phyloP scores from a whole-genome alignment of 1,140 invertebrate species.

The Polyergus mexicanus region DNA sequence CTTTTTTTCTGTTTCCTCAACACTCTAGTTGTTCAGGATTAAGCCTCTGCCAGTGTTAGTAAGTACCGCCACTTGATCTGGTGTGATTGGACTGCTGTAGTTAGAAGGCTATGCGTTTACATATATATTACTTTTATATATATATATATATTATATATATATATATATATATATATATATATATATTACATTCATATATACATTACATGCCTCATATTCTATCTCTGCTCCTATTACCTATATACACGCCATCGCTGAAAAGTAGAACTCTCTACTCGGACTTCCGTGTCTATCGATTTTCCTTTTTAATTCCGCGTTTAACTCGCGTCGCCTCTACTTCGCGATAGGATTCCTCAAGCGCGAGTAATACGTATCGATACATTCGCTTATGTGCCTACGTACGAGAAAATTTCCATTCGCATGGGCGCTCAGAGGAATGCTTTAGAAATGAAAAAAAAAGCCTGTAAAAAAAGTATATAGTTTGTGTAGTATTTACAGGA shows the following conservation, averaged over 20 bases:
- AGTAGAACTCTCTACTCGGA: constrained; percentile 59
- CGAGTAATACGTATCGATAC: constrained; percentile 47
- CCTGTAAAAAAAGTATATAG: background rate
- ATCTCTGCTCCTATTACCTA: constrained; percentile 41
- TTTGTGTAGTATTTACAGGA: background rate
- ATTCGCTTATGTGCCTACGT: constrained; percentile 32
- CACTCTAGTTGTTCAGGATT: constrained; percentile 97
- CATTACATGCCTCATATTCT: constrained; percentile 52
- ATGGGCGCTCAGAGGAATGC: constrained; percentile 47
- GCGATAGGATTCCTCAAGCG: constrained; percentile 38
- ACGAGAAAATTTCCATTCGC: constrained; percentile 29
- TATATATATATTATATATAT: constrained; percentile 68
- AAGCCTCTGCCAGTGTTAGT: constrained; percentile 98
- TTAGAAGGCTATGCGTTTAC: constrained; percentile 86
- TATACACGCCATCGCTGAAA: constrained; percentile 62
- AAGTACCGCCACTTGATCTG: constrained; percentile 92
- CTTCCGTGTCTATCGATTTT: constrained; percentile 43
- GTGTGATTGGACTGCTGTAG: constrained; percentile 88
- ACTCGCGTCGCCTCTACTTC: background rate
- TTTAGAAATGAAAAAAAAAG: constrained; percentile 28
- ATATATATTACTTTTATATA: constrained; percentile 67
- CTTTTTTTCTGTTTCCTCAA: constrained; percentile 89
- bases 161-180: constrained; percentile 57
- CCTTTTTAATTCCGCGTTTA: constrained; percentile 1
- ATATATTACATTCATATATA: constrained; percentile 37